These are phyloP conservation scores for Xylophagus ater DNA, from an alignment of 2,888 invertebrate genomes.

Conservation along the genomic window DNA sequence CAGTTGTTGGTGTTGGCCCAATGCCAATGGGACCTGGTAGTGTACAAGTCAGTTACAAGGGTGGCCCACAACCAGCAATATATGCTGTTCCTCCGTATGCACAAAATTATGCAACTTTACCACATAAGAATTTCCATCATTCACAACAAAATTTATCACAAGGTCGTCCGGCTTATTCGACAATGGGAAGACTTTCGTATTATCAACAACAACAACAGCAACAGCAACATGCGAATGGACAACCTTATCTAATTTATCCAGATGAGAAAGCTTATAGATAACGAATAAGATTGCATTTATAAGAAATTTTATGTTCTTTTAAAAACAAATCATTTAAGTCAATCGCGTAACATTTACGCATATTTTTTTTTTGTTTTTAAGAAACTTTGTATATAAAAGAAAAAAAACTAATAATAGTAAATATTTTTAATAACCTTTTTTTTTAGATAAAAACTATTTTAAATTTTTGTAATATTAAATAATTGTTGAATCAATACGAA, in stretches of 20 bases:
- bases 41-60: slow-evolving; percentile 44
- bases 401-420: too few relatives aligned
- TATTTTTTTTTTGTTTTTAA: slow-evolving; percentile 19
- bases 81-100: slow-evolving; percentile 52
- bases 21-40: slow-evolving; percentile 46
- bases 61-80: slow-evolving; percentile 40
- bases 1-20: slow-evolving; percentile 46
- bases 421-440: too few relatives aligned
- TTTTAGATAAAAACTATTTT: too few relatives aligned
- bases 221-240: slow-evolving; percentile 26
- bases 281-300: slow-evolving; percentile 15
- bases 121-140: slow-evolving; percentile 47
- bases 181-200: slow-evolving; percentile 50
- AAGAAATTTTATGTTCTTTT: not conserved
- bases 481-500: too few relatives aligned
- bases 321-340: slow-evolving; percentile 19
- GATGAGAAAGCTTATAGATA: slow-evolving; percentile 40
- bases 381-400: too few relatives aligned
- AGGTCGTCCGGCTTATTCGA: slow-evolving; percentile 46
- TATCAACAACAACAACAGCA: slow-evolving; percentile 40
- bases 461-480: too few relatives aligned
- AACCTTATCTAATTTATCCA: slow-evolving; percentile 39
- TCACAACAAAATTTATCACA: slow-evolving; percentile 34
- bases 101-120: slow-evolving; percentile 50
- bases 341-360: slow-evolving; percentile 34